phyloP scores from a whole-genome alignment of 2,888 invertebrate genomes.

The Diabrotica balteata region DNA sequence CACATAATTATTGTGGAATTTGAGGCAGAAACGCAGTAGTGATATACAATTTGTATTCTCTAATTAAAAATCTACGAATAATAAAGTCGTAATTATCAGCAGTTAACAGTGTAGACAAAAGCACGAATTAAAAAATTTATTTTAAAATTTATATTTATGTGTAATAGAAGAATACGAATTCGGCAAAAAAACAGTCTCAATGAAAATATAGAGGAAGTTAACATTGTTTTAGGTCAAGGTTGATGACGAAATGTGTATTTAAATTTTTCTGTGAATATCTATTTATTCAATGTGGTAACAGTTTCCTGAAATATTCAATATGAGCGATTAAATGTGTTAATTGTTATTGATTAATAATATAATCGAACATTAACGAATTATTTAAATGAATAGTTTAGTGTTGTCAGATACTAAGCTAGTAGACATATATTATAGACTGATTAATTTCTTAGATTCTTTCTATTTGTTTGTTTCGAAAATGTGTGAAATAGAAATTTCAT shows the following conservation, averaged over 20 bases:
- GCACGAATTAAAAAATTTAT: conserved; percentile 5
- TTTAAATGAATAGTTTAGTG: too few relatives aligned
- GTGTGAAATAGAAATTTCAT: too few relatives aligned
- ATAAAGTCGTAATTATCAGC: background rate
- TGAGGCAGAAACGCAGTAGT: background rate
- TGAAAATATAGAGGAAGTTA: conserved; percentile 9
- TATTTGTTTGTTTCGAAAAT: too few relatives aligned
- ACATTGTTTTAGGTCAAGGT: conserved; percentile 1
- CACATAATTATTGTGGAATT: conserved; percentile 2
- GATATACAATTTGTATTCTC: conserved; percentile 1
- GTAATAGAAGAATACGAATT: background rate
- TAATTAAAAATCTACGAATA: conserved; percentile 6
- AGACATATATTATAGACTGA: too few relatives aligned
- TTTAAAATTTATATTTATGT: conserved; percentile 8
- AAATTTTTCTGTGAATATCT: background rate
- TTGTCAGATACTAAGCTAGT: too few relatives aligned
- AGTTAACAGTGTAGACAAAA: conserved; percentile 4
- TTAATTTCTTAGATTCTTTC: too few relatives aligned
- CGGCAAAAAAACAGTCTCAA: conserved; percentile 1
- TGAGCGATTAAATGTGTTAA: conserved; percentile 8
- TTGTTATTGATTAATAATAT: background rate
- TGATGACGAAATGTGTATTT: conserved; percentile 6
- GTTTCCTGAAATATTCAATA: conserved; percentile 3
- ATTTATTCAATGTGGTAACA: background rate
- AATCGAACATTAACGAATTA: too few relatives aligned